A percentile compares a stretch with the other conserved stretches of the same genome.
Evolutionary conservation across 2,113 vertebrate species (phyloP).

Genomic region (Pongo pygmaeus): DNA sequence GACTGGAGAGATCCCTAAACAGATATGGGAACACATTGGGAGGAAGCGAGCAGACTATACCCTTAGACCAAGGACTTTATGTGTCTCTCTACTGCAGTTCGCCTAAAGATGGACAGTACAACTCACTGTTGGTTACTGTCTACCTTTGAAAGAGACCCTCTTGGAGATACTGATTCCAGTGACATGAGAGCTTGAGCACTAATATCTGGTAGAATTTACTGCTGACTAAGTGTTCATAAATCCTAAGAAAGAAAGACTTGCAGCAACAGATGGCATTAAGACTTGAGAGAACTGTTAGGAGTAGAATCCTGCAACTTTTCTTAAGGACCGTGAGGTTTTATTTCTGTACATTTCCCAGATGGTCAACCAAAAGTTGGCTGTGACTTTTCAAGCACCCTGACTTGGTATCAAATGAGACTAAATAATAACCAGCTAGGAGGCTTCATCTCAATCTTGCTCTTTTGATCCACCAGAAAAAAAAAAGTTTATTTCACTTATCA

Average conservation of each 20-base stretch:
- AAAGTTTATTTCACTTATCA: not conserved
- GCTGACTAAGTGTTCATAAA: not conserved
- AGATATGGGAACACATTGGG: not conserved
- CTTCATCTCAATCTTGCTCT: slow-evolving; percentile 32
- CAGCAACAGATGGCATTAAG: not conserved
- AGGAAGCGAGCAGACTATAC: fast-evolving
- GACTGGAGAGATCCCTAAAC: not conserved
- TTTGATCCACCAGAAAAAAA: slow-evolving; percentile 39
- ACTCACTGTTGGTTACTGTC: not conserved
- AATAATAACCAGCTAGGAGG: not conserved
- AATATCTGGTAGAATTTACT: slow-evolving; percentile 12
- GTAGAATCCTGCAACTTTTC: not conserved
- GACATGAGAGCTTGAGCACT: not conserved
- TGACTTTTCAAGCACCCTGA: not conserved
- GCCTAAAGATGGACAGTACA: not conserved
- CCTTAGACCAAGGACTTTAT: not conserved
- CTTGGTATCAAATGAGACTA: not conserved
- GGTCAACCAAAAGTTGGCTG: slow-evolving; percentile 20
- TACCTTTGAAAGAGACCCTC: not conserved
- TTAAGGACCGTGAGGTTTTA: not conserved
- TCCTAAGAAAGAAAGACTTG: slow-evolving; percentile 46
- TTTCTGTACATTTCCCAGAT: not conserved
- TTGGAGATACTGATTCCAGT: not conserved
- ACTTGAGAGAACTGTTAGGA: not conserved
- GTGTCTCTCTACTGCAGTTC: not conserved